Conservation (phyloP, 2,888 invertebrate genomes). For the Hypselothyrea guttata region DNA sequence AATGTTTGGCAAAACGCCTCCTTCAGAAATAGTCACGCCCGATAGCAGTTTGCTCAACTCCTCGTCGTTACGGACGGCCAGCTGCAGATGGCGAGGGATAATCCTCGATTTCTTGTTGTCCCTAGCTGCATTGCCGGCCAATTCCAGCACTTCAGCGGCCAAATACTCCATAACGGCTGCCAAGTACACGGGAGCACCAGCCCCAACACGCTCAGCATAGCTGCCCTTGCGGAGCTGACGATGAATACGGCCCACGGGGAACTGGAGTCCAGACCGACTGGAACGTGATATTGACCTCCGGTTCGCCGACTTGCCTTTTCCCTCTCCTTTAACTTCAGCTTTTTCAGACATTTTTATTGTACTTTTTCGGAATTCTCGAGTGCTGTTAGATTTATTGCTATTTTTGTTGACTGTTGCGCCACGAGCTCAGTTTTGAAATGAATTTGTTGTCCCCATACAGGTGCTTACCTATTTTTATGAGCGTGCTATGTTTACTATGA, state of each 20-base stretch:
- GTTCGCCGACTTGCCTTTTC: no score
- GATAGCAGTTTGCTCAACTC: conserved; percentile 89
- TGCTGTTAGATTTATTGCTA: no score
- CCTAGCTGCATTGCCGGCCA: conserved; percentile 86
- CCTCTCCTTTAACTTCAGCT: conserved; percentile 12
- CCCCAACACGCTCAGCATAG: conserved; percentile 84
- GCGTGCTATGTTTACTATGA: no score
- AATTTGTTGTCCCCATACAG: no score
- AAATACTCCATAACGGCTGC: conserved; percentile 86
- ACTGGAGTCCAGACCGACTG: conserved; percentile 68
- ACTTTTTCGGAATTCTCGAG: no score
- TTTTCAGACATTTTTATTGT: neutral
- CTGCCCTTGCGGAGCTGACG: conserved; percentile 84
- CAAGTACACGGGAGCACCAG: conserved; percentile 83
- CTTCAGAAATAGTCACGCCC: conserved; percentile 84
- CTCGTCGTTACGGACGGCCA: conserved; percentile 92
- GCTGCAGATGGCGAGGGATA: conserved; percentile 90
- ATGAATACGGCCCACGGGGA: conserved; percentile 86
- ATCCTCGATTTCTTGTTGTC: conserved; percentile 89
- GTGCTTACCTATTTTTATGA: no score
- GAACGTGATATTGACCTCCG: conserved; percentile 13
- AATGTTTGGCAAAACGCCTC: conserved; percentile 92
- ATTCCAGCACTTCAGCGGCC: conserved; percentile 86
- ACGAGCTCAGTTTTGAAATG: no score
- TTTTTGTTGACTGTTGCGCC: no score